Evolutionary conservation across 2,797 vertebrate genomes (phyloP).

Genomic region (Propithecus deckenii): DNA sequence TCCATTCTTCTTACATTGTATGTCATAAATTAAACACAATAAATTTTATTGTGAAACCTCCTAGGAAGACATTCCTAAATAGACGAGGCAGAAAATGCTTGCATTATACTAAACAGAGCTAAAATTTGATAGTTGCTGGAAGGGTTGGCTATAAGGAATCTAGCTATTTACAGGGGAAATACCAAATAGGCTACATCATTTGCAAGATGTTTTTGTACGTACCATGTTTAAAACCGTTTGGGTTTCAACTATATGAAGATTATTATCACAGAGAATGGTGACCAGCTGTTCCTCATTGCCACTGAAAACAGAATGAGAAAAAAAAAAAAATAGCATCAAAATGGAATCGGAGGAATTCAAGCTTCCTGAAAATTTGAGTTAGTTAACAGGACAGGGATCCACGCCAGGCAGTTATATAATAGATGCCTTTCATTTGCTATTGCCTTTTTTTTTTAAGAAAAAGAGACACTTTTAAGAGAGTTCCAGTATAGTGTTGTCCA

Average conservation of each 20-base stretch:
- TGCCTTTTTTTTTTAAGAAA: not conserved
- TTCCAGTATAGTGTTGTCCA: not conserved
- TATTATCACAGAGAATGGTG: slow-evolving; percentile 57
- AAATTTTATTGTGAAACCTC: slow-evolving; percentile 75
- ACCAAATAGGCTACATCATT: slow-evolving; percentile 71
- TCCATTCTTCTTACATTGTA: slow-evolving; percentile 70
- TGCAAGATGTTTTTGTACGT: slow-evolving; percentile 67
- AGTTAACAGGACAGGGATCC: not conserved
- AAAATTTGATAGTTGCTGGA: slow-evolving; percentile 61
- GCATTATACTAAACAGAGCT: slow-evolving; percentile 69
- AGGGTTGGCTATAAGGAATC: slow-evolving; percentile 61
- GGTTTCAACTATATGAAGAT: slow-evolving; percentile 52
- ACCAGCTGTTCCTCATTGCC: slow-evolving; percentile 65
- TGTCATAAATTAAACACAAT: slow-evolving; percentile 75
- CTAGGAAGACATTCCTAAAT: slow-evolving; percentile 72
- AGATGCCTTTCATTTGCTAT: not conserved
- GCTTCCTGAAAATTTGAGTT: slow-evolving; percentile 59
- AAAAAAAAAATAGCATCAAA: not conserved
- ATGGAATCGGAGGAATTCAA: slow-evolving; percentile 56
- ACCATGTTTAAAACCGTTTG: slow-evolving; percentile 67
- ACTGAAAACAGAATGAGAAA: slow-evolving; percentile 24
- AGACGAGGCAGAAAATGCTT: slow-evolving; percentile 73
- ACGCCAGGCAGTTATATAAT: slow-evolving; percentile 26
- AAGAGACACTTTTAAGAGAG: not conserved
- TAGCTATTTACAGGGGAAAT: slow-evolving; percentile 74